phyloP scores from a whole-genome alignment of 2,113 vertebrate species.

The Albula goreensis region DNA sequence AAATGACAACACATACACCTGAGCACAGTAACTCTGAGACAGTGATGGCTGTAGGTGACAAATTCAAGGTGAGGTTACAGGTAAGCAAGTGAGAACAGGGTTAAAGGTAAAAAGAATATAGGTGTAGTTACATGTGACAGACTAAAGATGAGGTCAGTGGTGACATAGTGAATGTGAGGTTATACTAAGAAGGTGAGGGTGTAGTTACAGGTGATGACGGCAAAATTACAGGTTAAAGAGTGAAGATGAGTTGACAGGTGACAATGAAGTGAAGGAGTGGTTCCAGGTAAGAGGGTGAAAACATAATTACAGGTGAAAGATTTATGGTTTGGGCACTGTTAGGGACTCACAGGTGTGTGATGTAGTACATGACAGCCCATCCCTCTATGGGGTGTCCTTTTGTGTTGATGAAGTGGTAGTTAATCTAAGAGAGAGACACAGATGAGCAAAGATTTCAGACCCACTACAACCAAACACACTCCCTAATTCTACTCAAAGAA shows the following conservation, averaged over 20 bases:
- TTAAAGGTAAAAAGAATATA: background rate
- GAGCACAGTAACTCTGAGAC: background rate
- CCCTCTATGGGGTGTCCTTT: constrained; percentile 78
- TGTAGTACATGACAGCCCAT: constrained; percentile 83
- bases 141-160: too few relatives aligned
- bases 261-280: too few relatives aligned
- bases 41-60: too few relatives aligned
- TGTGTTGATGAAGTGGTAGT: constrained; percentile 84
- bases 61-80: too few relatives aligned
- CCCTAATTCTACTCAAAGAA: too few relatives aligned
- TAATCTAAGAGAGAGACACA: constrained; percentile 66
- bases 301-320: background rate
- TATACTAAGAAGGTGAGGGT: too few relatives aligned
- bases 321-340: background rate
- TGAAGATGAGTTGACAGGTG: too few relatives aligned
- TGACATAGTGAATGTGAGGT: too few relatives aligned
- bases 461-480: too few relatives aligned
- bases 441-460: background rate
- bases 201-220: too few relatives aligned
- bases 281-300: background rate
- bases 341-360: constrained; percentile 78
- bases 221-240: background rate
- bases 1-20: too few relatives aligned
- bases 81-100: background rate
- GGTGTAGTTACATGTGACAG: too few relatives aligned